These are phyloP conservation scores for Eriocheir sinensis DNA, from an alignment of 1,140 invertebrate species.

Conservation along the genomic window DNA sequence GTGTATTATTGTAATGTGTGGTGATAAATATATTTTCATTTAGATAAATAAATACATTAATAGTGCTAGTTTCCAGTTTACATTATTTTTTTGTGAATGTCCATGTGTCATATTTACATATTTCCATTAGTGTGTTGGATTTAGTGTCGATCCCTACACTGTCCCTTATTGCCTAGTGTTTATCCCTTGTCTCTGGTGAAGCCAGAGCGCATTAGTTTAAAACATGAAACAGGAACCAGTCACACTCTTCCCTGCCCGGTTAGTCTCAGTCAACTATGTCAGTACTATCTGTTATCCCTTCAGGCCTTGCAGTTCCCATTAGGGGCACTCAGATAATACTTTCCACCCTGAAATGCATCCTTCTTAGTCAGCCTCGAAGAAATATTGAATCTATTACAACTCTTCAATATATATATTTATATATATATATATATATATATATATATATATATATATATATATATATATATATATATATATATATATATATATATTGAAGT, in stretches of 20 bases:
- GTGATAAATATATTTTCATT: neutral
- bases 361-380: neutral
- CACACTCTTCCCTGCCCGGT: neutral
- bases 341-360: neutral
- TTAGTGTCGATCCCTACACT: neutral
- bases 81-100: neutral
- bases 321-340: neutral
- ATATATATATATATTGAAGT: neutral
- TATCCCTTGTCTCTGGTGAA: neutral
- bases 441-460: conserved; percentile 6
- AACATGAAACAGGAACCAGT: neutral
- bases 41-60: neutral
- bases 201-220: neutral
- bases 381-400: neutral
- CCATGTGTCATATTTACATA: conserved; percentile 17
- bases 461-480: conserved; percentile 11
- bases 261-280: neutral
- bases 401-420: neutral
- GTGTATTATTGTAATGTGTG: conserved; percentile 6
- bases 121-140: neutral
- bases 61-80: neutral
- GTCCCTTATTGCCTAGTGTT: neutral
- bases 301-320: neutral
- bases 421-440: conserved; percentile 39
- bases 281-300: neutral